Base-by-base conservation (phyloP, 2,113 vertebrate species). In the Callipepla squamata region DNA sequence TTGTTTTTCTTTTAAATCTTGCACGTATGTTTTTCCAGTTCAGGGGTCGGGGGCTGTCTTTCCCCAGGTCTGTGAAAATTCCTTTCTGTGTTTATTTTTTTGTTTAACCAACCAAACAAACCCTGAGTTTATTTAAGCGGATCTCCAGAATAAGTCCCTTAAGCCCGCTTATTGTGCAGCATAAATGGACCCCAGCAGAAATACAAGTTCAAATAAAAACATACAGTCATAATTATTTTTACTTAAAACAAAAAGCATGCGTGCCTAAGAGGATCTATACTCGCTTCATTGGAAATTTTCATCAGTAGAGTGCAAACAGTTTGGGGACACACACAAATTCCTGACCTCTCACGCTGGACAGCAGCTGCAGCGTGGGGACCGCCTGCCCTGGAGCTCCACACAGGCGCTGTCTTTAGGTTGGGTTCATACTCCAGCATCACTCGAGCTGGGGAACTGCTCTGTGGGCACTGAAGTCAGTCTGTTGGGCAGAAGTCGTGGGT, bases 161-260 rank as follows among this genome's bases (percentile, higher is more conserved):
- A 80, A 94, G 7, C 25, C 63, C n/a, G 19, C 13, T 77, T 77
- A 36, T 13, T 44, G 7, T 72, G 90, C 57, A 83, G 65, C 68
- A 83, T 25, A 36, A 92, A 58, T 23, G 91, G 40, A 85, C 53
- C 79, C 77, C 90, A 66, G 58, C 55, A 94, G 76, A 78, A 91
- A 78, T 26, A 22, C 21, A 55, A 85, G 65, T 55, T 53, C 45
- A 85, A 87, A 77, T 70, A 70, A 80, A 92, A 94, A 57, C 1
- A 6, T n/a, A 11, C 36, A 50, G 61, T 50, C 25, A 10, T 26
- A 40, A 40, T 16, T 57, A 16, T 34, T 90, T 63, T 36, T 79
- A 50, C 66, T 45, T 5, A 8, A 34, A 16, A 66, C 55, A 42
- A 40, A 30, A 50, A 8, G 16, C 11, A 20, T 0, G 0, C 0